A percentile compares a stretch with the other conserved stretches of the same genome.
Evolutionary conservation across 2,797 vertebrate species (phyloP).

Genomic region (Gallinago solitaria): DNA sequence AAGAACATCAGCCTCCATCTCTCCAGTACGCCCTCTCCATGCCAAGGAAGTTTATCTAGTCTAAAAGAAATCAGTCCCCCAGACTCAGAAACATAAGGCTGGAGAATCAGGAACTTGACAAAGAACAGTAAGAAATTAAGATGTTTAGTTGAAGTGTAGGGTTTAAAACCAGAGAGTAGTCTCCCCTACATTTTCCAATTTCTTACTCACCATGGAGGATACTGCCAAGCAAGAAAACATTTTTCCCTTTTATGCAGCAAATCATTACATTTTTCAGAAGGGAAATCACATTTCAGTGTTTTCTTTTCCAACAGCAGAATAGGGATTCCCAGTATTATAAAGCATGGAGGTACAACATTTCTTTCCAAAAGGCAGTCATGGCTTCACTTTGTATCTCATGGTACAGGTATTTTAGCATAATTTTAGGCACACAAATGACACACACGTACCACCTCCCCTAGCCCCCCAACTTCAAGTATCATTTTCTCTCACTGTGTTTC

Average conservation of each 20-base stretch:
- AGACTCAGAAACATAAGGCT: not conserved
- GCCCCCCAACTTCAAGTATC: not conserved
- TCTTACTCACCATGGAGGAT: not conserved
- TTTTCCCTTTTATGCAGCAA: not conserved
- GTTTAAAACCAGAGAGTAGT: not conserved
- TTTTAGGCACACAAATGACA: not conserved
- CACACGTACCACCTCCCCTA: not conserved
- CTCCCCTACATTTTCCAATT: not conserved
- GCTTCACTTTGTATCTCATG: not conserved
- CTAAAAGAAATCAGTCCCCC: not conserved
- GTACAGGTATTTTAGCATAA: not conserved
- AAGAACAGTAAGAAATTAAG: not conserved
- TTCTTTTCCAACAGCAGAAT: not conserved
- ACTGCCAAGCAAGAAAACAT: not conserved
- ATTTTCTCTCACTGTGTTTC: not conserved
- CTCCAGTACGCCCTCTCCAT: not conserved
- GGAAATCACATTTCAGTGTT: not conserved
- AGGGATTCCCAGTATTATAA: not conserved
- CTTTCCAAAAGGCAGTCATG: constrained; percentile 10
- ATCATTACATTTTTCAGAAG: not conserved
- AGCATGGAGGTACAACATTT: not conserved
- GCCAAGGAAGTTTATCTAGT: not conserved
- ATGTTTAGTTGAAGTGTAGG: not conserved
- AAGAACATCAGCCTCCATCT: not conserved
- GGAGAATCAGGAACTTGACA: not conserved